phyloP scores from a whole-genome alignment of 2,888 invertebrate genomes.

The Drosophila tanythrix region DNA sequence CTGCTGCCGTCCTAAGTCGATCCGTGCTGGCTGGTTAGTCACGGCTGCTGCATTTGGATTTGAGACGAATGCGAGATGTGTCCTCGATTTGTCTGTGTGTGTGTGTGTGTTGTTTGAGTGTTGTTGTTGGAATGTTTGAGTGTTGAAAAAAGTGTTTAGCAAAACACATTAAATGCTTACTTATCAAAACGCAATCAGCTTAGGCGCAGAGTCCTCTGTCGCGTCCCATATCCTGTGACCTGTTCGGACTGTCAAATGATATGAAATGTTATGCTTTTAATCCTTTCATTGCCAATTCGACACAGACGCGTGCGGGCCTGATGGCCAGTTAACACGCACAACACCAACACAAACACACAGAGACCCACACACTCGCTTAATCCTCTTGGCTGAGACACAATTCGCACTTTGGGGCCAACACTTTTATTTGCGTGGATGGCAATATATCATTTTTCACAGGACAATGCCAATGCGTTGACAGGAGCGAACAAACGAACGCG shows the following conservation, averaged over 20 bases:
- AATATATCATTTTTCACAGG: conserved; percentile 57
- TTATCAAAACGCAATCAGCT: conserved; percentile 79
- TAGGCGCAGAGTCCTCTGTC: conserved; percentile 52
- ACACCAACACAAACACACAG: conserved; percentile 9
- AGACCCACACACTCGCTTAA: conserved; percentile 34
- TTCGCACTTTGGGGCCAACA: conserved; percentile 50
- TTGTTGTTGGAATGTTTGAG: conserved; percentile 34
- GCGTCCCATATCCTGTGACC: conserved; percentile 7
- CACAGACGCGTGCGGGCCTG: conserved; percentile 36
- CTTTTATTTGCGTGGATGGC: conserved; percentile 44
- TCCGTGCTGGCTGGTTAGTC: conserved; percentile 24
- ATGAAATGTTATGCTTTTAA: conserved; percentile 68
- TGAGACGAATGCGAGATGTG: conserved; percentile 3
- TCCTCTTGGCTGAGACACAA: conserved; percentile 56
- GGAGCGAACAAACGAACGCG: background rate
- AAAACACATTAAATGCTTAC: conserved; percentile 82
- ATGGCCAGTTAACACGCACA: conserved; percentile 57
- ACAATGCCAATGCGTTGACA: conserved; percentile 34
- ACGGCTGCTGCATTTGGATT: conserved; percentile 34
- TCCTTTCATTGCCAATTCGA: conserved; percentile 61
- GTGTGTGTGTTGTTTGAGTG: conserved; percentile 11
- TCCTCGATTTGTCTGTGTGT: background rate
- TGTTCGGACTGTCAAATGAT: conserved; percentile 53
- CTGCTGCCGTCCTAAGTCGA: conserved; percentile 18
- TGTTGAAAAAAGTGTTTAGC: conserved; percentile 69